Evolutionary conservation across 2,797 vertebrate species (phyloP).

Genomic region (Spheniscus humboldti): DNA sequence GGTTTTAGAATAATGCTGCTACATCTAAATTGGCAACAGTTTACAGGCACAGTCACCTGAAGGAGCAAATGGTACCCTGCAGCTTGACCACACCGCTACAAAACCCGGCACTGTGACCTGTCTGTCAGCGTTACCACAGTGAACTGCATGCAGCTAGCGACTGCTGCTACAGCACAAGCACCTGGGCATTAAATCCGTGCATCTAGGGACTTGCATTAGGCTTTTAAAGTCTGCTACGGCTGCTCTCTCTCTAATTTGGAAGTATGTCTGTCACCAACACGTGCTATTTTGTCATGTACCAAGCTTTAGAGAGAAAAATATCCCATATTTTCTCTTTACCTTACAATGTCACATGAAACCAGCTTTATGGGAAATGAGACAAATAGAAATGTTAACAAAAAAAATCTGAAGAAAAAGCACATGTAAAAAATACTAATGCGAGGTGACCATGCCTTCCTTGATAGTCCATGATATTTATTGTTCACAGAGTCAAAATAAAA

Average conservation of each 20-base stretch:
- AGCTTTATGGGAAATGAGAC: neutral
- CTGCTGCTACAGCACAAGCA: neutral
- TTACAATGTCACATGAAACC: neutral
- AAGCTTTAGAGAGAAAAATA: neutral
- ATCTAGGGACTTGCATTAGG: rapidly evolving
- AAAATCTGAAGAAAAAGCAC: neutral
- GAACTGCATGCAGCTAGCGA: neutral
- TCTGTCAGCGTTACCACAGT: rapidly evolving
- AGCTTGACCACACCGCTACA: rapidly evolving
- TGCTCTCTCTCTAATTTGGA: neutral
- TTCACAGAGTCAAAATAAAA: neutral
- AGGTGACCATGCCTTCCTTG: neutral
- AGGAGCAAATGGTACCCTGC: neutral
- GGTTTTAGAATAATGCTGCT: neutral
- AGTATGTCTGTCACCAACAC: neutral
- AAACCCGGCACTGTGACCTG: rapidly evolving
- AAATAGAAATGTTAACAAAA: neutral
- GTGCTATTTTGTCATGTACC: neutral
- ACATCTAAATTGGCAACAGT: neutral
- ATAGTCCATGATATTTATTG: neutral
- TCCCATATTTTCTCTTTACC: neutral
- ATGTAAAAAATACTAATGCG: neutral
- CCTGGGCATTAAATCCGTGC: rapidly evolving
- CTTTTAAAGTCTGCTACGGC: neutral
- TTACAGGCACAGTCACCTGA: rapidly evolving